Base-by-base conservation (phyloP, 2,888 invertebrate genomes). In the Creontiades dilutus region DNA sequence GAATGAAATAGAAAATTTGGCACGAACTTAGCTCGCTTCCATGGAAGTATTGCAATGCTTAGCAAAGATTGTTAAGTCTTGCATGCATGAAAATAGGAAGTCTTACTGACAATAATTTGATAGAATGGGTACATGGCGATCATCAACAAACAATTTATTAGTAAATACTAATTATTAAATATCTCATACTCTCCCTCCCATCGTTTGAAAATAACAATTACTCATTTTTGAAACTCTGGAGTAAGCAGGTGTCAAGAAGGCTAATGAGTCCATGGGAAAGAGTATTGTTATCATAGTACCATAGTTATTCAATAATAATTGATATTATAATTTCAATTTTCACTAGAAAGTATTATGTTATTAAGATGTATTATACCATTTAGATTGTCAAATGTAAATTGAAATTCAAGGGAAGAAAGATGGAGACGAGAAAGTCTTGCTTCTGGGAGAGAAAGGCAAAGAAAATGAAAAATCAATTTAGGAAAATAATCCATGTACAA, bases 401-500 rank as follows among this genome's bases (percentile, higher is more conserved):
- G 19, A n/a, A 61, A 61, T 61, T 52, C 16, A 16, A 52, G 13
- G 52, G 52, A 52, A 68, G 68, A 68, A 19, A 19, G 68, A 68
- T 68, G 11, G 68, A 23, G 19, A 68, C 23, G 19, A 37, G 37
- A 68, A 68, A 68, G 68, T 19, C 27, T 23, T 23, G 19, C 23
- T 23, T 68, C 23, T 68, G 68, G 68, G 68, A 68, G 23, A 68
- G 68, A 68, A 68, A 68, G 68, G 68, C 68, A 68, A 68, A 68
- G 68, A 68, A 68, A 68, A 52, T 23, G 68, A 68, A 68, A 68
- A 68, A 68, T 68, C 68, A 68, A 68, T 68, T 68, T 68, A 68
- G 68, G 68, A 68, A 68, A 68, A 68, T 68, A 68, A 68, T 68
- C 68, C 68, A 68, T 68, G 68, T 68, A 68, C 68, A 68, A 68